phyloP scores from a whole-genome alignment of 2,888 invertebrate genomes.

The Xestia xanthographa region DNA sequence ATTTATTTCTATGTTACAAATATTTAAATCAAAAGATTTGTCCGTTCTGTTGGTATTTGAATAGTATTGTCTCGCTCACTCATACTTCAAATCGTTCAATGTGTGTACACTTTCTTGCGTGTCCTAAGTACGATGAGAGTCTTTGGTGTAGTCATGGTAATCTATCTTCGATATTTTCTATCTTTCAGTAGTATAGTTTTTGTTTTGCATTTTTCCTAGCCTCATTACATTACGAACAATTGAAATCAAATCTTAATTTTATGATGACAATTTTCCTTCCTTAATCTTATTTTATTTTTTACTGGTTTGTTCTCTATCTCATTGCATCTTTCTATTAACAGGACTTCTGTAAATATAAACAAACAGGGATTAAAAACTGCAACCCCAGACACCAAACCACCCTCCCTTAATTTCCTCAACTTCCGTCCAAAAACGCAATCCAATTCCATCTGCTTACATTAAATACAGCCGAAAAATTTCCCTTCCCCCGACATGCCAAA shows the following conservation, averaged over 20 bases:
- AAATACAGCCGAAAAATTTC: constrained; percentile 35
- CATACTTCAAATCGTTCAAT: neutral
- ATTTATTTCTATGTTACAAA: neutral
- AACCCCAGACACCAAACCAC: constrained; percentile 10
- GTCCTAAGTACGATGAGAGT: neutral
- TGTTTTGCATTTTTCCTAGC: neutral
- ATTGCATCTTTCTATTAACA: neutral
- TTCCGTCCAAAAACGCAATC: constrained; percentile 46
- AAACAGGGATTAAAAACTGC: constrained; percentile 7
- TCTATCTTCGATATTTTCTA: neutral
- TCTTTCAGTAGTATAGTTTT: neutral
- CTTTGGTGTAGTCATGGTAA: neutral
- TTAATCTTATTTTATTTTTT: neutral
- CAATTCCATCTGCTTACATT: constrained; percentile 48
- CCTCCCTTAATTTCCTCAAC: constrained; percentile 45
- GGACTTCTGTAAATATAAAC: neutral
- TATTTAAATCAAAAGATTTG: too few relatives aligned
- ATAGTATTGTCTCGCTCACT: neutral
- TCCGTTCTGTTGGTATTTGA: neutral
- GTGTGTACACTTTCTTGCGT: neutral
- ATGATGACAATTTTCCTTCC: neutral
- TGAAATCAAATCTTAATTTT: neutral
- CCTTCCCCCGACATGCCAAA: constrained; percentile 37
- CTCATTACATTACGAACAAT: neutral
- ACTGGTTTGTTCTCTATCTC: neutral